Evolutionary conservation across 2,797 vertebrate species (phyloP).

Genomic region (Spinibarbus caldwelli): DNA sequence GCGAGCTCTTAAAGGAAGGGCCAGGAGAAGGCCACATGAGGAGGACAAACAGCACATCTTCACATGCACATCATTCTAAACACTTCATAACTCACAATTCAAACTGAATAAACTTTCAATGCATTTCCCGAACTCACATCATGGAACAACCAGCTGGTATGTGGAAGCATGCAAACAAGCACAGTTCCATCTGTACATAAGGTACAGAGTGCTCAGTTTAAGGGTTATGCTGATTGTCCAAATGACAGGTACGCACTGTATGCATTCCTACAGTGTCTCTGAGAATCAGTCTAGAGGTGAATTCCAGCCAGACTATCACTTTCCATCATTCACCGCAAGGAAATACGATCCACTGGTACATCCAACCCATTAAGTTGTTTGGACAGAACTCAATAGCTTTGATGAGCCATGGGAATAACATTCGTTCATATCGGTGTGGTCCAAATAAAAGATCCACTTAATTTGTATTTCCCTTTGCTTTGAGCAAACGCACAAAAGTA

Average conservation of each 20-base stretch:
- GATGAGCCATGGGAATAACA: background rate
- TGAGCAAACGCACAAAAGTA: background rate
- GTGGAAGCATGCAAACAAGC: background rate
- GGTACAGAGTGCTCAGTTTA: background rate
- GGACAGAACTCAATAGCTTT: constrained; percentile 25
- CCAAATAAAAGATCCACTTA: constrained; percentile 8
- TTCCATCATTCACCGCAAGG: constrained; percentile 9
- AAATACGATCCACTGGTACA: constrained; percentile 37
- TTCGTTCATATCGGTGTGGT: constrained; percentile 22
- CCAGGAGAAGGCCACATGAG: constrained; percentile 12
- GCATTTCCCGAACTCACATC: background rate
- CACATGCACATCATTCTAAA: background rate
- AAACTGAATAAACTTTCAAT: background rate
- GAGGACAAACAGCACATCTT: background rate
- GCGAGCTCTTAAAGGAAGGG: constrained; percentile 40
- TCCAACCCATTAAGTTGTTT: constrained; percentile 33
- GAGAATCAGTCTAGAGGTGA: background rate
- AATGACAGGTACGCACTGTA: background rate
- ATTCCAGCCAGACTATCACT: background rate
- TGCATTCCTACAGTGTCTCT: constrained; percentile 1
- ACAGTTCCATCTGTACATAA: background rate
- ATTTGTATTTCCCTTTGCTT: constrained; percentile 10
- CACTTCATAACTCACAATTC: background rate
- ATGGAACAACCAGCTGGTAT: background rate
- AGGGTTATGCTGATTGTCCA: background rate